phyloP scores from a whole-genome alignment of 2,113 vertebrate genomes.

The Megalops atlanticus region DNA sequence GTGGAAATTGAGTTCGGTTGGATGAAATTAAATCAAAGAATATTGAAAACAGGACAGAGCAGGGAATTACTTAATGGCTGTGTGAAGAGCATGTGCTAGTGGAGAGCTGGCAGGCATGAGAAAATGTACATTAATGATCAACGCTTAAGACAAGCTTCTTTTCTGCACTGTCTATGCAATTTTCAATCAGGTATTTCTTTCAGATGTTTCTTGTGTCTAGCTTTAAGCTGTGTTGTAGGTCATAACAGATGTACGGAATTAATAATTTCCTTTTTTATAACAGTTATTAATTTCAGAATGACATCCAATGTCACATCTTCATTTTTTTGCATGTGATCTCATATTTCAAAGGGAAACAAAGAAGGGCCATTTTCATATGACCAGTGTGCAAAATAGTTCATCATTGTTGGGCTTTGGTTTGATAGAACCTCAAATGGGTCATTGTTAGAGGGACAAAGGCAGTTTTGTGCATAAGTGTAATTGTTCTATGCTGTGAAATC shows the following conservation, averaged over 20 bases:
- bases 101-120: background rate
- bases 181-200: no score
- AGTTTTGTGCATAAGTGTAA: slow-evolving; percentile 5
- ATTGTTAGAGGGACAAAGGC: background rate
- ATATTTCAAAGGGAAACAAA: background rate
- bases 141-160: background rate
- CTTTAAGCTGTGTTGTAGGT: background rate
- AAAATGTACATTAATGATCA: background rate
- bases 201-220: background rate
- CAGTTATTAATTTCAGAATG: background rate
- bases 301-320: background rate
- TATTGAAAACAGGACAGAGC: background rate
- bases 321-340: background rate
- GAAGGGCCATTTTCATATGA: background rate
- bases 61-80: background rate
- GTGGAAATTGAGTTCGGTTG: background rate
- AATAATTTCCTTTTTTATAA: background rate
- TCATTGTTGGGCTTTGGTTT: background rate
- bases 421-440: background rate
- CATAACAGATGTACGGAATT: background rate
- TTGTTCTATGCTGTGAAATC: background rate
- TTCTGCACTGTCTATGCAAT: background rate
- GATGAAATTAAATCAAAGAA: background rate
- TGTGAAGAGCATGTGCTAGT: background rate
- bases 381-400: slow-evolving; percentile 6